Percentiles rank a stretch among this genome's conserved stretches.
Conservation (phyloP, 2,797 vertebrate genomes). For the Fistularia tabacaria region DNA sequence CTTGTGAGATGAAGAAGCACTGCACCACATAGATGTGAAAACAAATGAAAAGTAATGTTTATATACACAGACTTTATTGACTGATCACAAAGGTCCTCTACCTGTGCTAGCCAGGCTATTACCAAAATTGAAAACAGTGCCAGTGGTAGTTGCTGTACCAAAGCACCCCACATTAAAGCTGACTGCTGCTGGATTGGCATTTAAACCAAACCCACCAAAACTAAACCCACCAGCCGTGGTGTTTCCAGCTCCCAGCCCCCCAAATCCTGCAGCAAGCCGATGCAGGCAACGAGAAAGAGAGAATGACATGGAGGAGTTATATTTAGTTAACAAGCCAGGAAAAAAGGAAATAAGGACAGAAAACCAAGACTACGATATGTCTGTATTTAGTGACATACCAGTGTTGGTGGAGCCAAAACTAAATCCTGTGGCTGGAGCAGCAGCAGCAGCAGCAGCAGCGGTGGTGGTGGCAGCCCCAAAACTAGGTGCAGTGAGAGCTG, state of each 20-base stretch:
- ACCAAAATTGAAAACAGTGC: conserved; percentile 95
- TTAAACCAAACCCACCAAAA: conserved; percentile 97
- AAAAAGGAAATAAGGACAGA: not conserved
- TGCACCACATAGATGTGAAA: conserved; percentile 41
- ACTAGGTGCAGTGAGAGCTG: conserved; percentile 74
- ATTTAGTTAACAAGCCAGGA: conserved; percentile 17
- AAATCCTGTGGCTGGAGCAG: conserved; percentile 75
- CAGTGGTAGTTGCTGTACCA: conserved; percentile 88
- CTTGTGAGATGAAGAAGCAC: conserved; percentile 29
- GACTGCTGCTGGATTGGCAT: conserved; percentile 89
- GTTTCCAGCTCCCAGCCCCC: conserved; percentile 92
- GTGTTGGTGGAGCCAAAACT: conserved; percentile 75
- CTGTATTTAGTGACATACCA: conserved; percentile 55
- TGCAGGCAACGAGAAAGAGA: conserved; percentile 80
- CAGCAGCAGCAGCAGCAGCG: conserved; percentile 71
- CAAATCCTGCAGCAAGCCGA: conserved; percentile 90
- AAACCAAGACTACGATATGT: not conserved
- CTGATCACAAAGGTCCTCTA: conserved; percentile 76
- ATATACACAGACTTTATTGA: conserved; percentile 51
- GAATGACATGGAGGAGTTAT: conserved; percentile 71
- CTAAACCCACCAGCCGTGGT: conserved; percentile 92
- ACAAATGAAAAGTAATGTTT: conserved; percentile 37
- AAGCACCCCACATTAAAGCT: conserved; percentile 97
- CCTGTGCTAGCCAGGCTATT: conserved; percentile 96
- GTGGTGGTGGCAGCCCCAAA: conserved; percentile 74